Percentiles rank a stretch among this genome's conserved stretches.
phyloP scores from a whole-genome alignment of 2,113 vertebrate species.

The Archilochus colubris region DNA sequence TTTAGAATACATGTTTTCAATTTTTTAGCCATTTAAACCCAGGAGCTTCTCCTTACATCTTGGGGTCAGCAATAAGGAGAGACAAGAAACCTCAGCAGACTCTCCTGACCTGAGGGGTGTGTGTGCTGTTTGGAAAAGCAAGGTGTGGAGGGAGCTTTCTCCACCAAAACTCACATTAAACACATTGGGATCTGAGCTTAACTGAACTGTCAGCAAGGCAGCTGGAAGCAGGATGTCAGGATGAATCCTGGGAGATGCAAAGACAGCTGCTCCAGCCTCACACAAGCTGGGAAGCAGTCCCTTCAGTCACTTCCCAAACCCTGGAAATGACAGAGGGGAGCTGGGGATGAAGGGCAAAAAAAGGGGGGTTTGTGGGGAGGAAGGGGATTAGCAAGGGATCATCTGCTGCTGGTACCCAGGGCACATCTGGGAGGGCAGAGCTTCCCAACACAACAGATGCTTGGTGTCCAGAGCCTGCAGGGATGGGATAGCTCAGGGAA shows the following conservation, averaged over 20 bases:
- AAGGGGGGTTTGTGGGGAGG: background rate
- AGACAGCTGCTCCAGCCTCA: background rate
- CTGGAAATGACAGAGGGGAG: background rate
- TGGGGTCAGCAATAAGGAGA: background rate
- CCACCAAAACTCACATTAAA: background rate
- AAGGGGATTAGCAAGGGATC: background rate
- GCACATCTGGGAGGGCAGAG: background rate
- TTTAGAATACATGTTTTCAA: background rate
- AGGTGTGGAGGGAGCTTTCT: background rate
- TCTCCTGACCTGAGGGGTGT: background rate
- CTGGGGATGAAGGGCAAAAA: background rate
- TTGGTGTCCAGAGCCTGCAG: background rate
- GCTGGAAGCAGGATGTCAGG: background rate
- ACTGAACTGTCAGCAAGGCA: background rate
- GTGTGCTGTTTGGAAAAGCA: fast-evolving
- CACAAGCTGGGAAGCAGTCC: background rate
- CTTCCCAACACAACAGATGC: background rate
- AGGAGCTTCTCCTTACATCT: background rate
- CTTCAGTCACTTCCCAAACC: background rate
- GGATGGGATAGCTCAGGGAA: background rate
- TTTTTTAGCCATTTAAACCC: background rate
- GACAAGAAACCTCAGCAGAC: background rate
- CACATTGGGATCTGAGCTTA: background rate
- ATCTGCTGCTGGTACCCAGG: background rate
- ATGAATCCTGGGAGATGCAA: too few relatives aligned